phyloP scores from a whole-genome alignment of 2,113 vertebrate species.

The Eublepharis macularius region DNA sequence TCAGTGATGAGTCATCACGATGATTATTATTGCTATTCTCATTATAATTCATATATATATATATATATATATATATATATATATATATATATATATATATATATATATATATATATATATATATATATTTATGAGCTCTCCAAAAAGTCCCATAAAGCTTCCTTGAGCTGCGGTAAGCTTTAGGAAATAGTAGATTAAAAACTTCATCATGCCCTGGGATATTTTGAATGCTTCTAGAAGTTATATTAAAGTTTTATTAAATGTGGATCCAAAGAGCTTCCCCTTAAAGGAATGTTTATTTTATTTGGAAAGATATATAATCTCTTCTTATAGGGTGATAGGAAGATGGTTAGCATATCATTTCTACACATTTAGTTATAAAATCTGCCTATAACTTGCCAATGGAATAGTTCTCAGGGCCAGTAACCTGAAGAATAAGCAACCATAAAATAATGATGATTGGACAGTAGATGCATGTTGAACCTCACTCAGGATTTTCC shows the following conservation, averaged over 20 bases:
- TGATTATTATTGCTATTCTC: slow-evolving; percentile 63
- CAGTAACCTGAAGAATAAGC: not conserved
- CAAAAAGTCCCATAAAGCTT: slow-evolving; percentile 25
- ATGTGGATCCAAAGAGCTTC: slow-evolving; percentile 29
- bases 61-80: slow-evolving; percentile 54
- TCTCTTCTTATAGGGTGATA: not conserved
- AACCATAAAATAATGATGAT: not conserved
- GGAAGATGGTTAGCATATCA: not conserved
- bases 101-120: slow-evolving; percentile 54
- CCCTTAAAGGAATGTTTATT: slow-evolving; percentile 12
- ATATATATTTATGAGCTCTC: slow-evolving; percentile 48
- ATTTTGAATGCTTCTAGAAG: slow-evolving; percentile 52
- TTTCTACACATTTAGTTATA: not conserved
- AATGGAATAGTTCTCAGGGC: not conserved
- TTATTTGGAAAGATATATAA: not conserved
- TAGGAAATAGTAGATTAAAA: slow-evolving; percentile 67
- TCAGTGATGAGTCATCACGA: slow-evolving; percentile 70
- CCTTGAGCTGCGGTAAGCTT: slow-evolving; percentile 34
- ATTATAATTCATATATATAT: slow-evolving; percentile 44
- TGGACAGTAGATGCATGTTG: not conserved
- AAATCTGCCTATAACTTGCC: not conserved
- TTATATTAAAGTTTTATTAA: slow-evolving; percentile 39
- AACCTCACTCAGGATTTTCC: not conserved
- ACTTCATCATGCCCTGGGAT: slow-evolving; percentile 45
- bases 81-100: slow-evolving; percentile 55